Evolutionary conservation across 1,140 invertebrate genomes (phyloP).

Genomic region (Arion vulgaris): DNA sequence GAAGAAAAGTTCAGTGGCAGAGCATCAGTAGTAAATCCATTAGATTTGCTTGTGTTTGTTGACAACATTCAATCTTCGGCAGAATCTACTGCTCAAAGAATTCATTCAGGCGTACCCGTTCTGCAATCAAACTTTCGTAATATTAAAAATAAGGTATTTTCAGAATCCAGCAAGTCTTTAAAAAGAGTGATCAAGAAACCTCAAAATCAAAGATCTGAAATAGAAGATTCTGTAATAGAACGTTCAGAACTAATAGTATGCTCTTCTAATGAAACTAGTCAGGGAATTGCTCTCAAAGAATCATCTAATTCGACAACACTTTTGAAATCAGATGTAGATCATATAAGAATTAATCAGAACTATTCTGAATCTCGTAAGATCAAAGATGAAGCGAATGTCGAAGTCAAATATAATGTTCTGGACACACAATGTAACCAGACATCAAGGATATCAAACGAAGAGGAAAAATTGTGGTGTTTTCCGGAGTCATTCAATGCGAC

Average conservation of each 20-base stretch:
- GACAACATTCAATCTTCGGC: neutral
- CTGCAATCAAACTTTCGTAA: no score
- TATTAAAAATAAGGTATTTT: neutral
- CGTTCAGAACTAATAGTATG: neutral
- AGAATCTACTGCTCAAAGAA: neutral
- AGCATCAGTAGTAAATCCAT: constrained; percentile 13
- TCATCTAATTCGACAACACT: neutral
- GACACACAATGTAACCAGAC: no score
- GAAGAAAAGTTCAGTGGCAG: neutral
- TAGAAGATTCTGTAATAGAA: neutral
- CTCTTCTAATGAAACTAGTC: neutral
- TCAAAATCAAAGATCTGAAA: neutral
- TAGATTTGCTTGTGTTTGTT: neutral
- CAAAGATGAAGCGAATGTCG: neutral
- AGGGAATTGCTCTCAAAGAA: neutral
- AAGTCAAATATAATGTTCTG: neutral
- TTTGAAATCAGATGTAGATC: neutral
- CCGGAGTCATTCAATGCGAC: neutral
- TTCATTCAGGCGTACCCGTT: neutral
- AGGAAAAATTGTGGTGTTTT: neutral
- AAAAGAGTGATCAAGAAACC: neutral
- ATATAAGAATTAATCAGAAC: neutral
- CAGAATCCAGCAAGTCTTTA: neutral
- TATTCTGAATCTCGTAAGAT: neutral
- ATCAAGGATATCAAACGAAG: no score